Conservation (phyloP, 2,888 invertebrate species). For the Mythimna albipuncta region DNA sequence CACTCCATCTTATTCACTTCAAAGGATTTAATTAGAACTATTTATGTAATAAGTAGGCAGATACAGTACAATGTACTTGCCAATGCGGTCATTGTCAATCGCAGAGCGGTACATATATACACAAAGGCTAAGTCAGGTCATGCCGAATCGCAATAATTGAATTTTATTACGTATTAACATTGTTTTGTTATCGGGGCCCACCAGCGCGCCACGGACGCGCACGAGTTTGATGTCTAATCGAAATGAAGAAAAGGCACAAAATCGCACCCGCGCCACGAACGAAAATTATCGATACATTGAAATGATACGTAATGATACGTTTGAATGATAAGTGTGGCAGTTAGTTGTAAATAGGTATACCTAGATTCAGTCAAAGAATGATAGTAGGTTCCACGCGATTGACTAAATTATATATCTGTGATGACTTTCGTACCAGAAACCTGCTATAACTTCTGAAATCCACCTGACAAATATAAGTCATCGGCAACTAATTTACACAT, state of each 20-base stretch:
- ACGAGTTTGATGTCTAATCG: conserved; percentile 3
- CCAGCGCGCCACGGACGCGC: conserved; percentile 29
- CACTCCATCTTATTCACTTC: conserved; percentile 56
- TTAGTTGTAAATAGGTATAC: not conserved
- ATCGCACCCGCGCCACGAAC: not conserved
- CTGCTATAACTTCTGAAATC: too few species aligned
- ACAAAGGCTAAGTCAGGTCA: conserved; percentile 55
- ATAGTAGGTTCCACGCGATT: too few species aligned
- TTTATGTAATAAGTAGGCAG: conserved; percentile 26
- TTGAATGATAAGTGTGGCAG: not conserved
- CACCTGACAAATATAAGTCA: too few species aligned
- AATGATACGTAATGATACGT: not conserved
- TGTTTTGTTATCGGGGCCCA: conserved; percentile 48
- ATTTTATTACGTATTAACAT: conserved; percentile 57
- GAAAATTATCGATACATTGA: not conserved
- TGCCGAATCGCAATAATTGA: conserved; percentile 53
- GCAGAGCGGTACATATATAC: conserved; percentile 22
- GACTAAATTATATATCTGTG: too few species aligned
- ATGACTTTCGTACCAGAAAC: too few species aligned
- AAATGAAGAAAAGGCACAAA: not conserved
- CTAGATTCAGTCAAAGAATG: too few species aligned
- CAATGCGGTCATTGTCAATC: conserved; percentile 59
- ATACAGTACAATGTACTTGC: conserved; percentile 39
- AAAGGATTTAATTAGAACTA: conserved; percentile 54
- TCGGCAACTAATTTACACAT: too few species aligned